Percentiles rank a stretch among this genome's conserved stretches.
Evolutionary conservation across 2,888 invertebrate genomes (phyloP).

Genomic region (Yponomeuta malinellus): DNA sequence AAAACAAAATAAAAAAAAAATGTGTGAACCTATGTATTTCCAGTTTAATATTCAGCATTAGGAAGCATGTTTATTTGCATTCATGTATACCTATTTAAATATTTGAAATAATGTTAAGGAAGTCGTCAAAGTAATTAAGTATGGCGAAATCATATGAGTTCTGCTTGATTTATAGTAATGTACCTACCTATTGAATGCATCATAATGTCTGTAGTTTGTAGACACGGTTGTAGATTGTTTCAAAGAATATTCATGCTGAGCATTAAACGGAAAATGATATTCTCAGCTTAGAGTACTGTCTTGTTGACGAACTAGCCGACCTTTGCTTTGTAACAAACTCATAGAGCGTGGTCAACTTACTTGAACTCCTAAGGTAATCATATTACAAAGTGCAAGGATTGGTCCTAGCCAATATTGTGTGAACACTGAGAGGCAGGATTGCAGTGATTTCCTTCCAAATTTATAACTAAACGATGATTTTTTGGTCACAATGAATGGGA

Average conservation of each 20-base stretch:
- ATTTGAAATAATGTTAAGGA: neutral
- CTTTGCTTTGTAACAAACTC: constrained; percentile 70
- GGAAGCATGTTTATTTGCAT: constrained; percentile 61
- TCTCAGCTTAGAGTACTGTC: constrained; percentile 67
- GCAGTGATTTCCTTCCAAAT: constrained; percentile 47
- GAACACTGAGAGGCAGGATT: constrained; percentile 45
- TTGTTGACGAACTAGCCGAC: constrained; percentile 71
- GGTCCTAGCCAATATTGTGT: constrained; percentile 40
- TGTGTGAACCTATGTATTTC: constrained; percentile 67
- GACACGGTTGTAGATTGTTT: constrained; percentile 34
- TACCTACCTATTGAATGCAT: constrained; percentile 26
- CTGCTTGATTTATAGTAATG: constrained; percentile 27
- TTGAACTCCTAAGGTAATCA: constrained; percentile 42
- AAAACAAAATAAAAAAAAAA: constrained; percentile 52
- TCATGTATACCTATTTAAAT: constrained; percentile 40
- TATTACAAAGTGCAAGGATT: constrained; percentile 67
- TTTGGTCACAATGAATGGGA: constrained; percentile 63
- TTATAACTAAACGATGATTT: constrained; percentile 59
- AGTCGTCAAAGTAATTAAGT: constrained; percentile 18
- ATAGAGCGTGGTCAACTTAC: constrained; percentile 39
- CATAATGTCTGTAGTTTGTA: constrained; percentile 38
- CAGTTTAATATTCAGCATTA: constrained; percentile 77
- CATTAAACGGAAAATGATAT: constrained; percentile 72
- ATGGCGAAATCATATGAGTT: constrained; percentile 16
- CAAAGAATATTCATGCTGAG: constrained; percentile 66